A percentile compares a stretch with the other conserved stretches of the same genome.
Evolutionary conservation across 1,140 invertebrate genomes (phyloP).

Genomic region (Coptotermes formosanus): DNA sequence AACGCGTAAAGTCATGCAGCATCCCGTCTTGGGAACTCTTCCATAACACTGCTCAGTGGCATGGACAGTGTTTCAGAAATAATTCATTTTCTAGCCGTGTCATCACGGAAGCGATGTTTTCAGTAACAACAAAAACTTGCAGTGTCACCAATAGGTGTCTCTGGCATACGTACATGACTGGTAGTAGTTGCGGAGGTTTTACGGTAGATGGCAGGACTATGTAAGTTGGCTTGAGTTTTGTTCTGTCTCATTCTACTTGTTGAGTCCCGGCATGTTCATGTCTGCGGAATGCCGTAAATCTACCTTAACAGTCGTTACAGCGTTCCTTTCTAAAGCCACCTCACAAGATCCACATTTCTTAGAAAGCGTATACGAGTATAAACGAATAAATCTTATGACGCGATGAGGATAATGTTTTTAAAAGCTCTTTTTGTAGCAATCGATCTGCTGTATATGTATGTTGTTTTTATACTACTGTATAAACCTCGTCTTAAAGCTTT

Average conservation of each 20-base stretch:
- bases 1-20: no score
- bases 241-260: neutral
- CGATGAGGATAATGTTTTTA: neutral
- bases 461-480: no score
- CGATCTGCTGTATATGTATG: no score
- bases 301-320: neutral
- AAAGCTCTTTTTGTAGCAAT: neutral
- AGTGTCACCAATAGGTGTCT: neutral
- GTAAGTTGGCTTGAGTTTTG: neutral
- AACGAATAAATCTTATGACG: neutral
- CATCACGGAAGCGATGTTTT: no score
- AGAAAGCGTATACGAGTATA: neutral
- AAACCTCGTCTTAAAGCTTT: no score
- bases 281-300: conserved; percentile 2
- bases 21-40: no score
- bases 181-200: neutral
- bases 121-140: no score
- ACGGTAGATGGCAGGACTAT: neutral
- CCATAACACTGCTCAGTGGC: no score
- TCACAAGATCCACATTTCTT: neutral
- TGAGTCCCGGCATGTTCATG: neutral
- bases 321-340: neutral
- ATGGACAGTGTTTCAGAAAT: no score
- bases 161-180: neutral
- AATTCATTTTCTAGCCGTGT: no score